Percentiles rank a stretch among this genome's conserved stretches.
Evolutionary conservation across 1,140 invertebrate species (phyloP).

Genomic region (Saccostrea cuccullata): DNA sequence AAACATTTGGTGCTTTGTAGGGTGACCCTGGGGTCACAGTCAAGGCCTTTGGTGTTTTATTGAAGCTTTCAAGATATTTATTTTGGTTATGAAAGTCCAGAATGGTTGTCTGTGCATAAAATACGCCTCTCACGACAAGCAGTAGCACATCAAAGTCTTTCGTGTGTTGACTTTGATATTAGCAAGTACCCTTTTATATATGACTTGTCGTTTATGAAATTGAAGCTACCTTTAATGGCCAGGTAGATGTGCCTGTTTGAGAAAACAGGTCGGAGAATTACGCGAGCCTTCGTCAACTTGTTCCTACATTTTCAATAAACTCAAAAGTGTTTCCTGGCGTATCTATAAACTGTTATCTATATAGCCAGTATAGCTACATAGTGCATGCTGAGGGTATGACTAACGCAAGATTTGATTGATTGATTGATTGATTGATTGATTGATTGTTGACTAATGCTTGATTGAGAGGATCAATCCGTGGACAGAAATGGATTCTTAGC

Average conservation of each 20-base stretch:
- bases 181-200: conserved; percentile 9
- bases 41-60: neutral
- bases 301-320: neutral
- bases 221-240: neutral
- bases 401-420: too few relatives aligned
- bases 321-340: neutral
- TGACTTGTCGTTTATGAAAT: conserved; percentile 4
- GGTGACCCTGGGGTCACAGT: neutral
- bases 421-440: neutral
- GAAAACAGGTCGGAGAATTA: neutral
- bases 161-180: neutral
- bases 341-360: neutral
- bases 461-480: too few relatives aligned
- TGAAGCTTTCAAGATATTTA: neutral
- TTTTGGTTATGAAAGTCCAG: neutral
- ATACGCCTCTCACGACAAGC: neutral
- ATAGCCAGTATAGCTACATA: too few relatives aligned
- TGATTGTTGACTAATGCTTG: neutral
- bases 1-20: neutral
- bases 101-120: neutral
- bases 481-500: too few relatives aligned
- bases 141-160: neutral
- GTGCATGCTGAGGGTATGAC: neutral
- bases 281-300: neutral
- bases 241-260: neutral